phyloP scores from a whole-genome alignment of 2,797 vertebrate species.

The Lycodopsis pacificus region DNA sequence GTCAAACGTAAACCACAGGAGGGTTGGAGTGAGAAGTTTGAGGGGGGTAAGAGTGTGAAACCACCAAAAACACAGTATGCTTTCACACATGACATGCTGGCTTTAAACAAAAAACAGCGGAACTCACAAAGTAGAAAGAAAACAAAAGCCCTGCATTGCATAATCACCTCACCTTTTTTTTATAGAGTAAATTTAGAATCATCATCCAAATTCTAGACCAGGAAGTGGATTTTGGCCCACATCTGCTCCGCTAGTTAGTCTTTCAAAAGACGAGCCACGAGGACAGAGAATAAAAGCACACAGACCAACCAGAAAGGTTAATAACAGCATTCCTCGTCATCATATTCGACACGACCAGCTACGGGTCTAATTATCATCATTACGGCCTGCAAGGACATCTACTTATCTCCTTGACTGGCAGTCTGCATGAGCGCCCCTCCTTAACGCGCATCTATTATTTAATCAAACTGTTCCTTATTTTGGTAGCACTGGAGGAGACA shows the following conservation, averaged over 20 bases:
- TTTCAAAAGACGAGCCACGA: constrained; percentile 80
- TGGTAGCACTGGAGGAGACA: constrained; percentile 46
- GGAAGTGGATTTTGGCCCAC: constrained; percentile 43
- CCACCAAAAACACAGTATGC: constrained; percentile 68
- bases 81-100: constrained; percentile 72
- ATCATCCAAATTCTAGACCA: neutral
- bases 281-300: constrained; percentile 62
- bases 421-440: constrained; percentile 88
- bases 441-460: constrained; percentile 99
- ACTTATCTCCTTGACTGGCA: constrained; percentile 97
- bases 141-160: constrained; percentile 3
- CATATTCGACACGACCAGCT: constrained; percentile 92
- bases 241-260: constrained; percentile 41
- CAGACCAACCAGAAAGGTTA: constrained; percentile 91
- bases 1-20: constrained; percentile 77
- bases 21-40: constrained; percentile 74
- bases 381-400: constrained; percentile 94
- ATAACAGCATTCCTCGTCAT: constrained; percentile 93
- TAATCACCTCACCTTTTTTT: neutral
- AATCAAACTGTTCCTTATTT: constrained; percentile 95
- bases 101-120: constrained; percentile 43
- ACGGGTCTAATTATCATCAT: constrained; percentile 97
- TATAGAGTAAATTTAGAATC: constrained; percentile 26
- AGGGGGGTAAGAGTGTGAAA: constrained; percentile 68
- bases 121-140: constrained; percentile 8